phyloP scores from a whole-genome alignment of 2,888 invertebrate species.

The Oligia strigilis region DNA sequence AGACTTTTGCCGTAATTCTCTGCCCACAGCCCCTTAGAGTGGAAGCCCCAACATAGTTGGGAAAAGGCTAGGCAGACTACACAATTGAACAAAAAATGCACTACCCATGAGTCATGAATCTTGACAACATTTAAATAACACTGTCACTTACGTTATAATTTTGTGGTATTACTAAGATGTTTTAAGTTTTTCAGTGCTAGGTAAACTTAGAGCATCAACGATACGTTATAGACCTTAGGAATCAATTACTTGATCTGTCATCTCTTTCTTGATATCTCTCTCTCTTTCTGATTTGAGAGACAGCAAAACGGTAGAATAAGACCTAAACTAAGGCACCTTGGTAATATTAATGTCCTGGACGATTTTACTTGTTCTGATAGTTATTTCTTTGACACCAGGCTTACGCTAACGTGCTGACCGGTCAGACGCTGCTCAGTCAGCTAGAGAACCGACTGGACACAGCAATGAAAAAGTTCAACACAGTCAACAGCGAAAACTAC shows the following conservation, averaged over 20 bases:
- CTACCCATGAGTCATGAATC: too few relatives aligned
- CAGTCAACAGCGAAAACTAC: constrained; percentile 93
- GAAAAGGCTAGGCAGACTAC: too few relatives aligned
- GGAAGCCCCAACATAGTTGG: too few relatives aligned
- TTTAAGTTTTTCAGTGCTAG: background rate
- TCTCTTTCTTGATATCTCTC: too few relatives aligned
- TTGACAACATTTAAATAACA: background rate
- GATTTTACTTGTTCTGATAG: background rate
- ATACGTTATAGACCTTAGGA: background rate
- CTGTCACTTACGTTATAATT: background rate
- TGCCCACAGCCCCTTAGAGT: too few relatives aligned
- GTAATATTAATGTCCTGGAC: background rate
- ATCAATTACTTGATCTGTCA: too few relatives aligned
- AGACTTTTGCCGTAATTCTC: too few relatives aligned
- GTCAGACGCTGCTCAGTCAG: constrained; percentile 89
- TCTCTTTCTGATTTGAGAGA: too few relatives aligned
- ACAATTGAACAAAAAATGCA: too few relatives aligned
- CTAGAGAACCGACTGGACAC: constrained; percentile 94
- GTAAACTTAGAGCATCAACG: background rate
- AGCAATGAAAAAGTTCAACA: constrained; percentile 94
- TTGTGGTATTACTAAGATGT: background rate
- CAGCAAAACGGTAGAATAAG: background rate
- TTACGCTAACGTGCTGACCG: constrained; percentile 77
- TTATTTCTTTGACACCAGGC: constrained; percentile 68
- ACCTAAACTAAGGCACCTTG: background rate